Evolutionary conservation across 2,888 invertebrate genomes (phyloP).

Genomic region (Hypena proboscidalis): DNA sequence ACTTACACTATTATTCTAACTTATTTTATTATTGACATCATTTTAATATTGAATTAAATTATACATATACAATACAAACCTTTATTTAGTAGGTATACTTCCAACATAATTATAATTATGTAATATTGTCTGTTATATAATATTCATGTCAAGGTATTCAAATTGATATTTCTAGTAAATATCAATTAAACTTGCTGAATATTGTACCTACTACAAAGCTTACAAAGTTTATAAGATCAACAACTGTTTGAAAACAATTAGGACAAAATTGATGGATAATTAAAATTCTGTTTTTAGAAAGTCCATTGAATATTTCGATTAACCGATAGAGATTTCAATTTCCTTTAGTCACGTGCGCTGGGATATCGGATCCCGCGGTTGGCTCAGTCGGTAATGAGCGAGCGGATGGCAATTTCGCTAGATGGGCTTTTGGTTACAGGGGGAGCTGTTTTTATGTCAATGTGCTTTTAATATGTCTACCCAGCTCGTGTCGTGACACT

Average conservation of each 20-base stretch:
- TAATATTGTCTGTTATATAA: neutral
- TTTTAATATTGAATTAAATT: too few species aligned
- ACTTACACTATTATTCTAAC: too few species aligned
- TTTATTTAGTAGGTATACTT: too few species aligned
- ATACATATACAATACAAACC: too few species aligned
- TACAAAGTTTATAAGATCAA: neutral
- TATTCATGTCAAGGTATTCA: too few species aligned
- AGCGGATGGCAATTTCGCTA: slow-evolving; percentile 82
- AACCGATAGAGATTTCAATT: slow-evolving; percentile 85
- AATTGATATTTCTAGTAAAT: too few species aligned
- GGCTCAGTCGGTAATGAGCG: slow-evolving; percentile 81
- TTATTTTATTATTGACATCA: too few species aligned
- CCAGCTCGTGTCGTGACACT: slow-evolving; percentile 47
- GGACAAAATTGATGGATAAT: slow-evolving; percentile 45
- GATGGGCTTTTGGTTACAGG: slow-evolving; percentile 81
- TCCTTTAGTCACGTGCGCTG: slow-evolving; percentile 82
- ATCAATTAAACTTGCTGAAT: neutral
- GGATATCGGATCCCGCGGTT: slow-evolving; percentile 81
- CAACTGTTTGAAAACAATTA: slow-evolving; percentile 18
- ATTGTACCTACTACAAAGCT: neutral
- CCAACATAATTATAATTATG: slow-evolving; percentile 1
- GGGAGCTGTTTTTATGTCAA: slow-evolving; percentile 68
- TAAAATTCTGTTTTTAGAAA: slow-evolving; percentile 66
- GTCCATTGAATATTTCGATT: slow-evolving; percentile 79
- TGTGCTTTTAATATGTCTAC: slow-evolving; percentile 73